phyloP scores from a whole-genome alignment of 2,797 vertebrate species.

The Agapornis canus region DNA sequence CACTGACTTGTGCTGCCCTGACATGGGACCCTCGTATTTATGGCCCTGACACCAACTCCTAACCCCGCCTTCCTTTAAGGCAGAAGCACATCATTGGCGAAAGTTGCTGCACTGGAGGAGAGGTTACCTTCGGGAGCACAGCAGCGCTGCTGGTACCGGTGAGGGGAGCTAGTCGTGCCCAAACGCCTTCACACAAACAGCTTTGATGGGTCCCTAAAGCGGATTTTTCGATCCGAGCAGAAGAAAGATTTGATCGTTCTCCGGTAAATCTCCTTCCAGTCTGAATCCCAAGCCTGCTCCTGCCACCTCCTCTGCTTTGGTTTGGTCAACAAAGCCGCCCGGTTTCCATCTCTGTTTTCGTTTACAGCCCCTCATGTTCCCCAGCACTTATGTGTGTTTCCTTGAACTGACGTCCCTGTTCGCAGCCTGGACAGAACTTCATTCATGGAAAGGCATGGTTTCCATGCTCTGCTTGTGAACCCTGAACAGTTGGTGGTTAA shows the following conservation, averaged over 20 bases:
- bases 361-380: not conserved
- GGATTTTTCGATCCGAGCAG: not conserved
- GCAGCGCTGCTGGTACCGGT: not conserved
- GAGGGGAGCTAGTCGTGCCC: not conserved
- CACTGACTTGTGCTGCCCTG: not conserved
- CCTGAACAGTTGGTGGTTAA: constrained; percentile 12
- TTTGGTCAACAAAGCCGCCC: not conserved
- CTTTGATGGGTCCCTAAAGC: not conserved
- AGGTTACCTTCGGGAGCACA: not conserved
- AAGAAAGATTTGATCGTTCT: not conserved
- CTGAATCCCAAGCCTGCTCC: not conserved
- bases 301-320: not conserved
- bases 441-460: constrained; percentile 61
- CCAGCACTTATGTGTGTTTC: not conserved
- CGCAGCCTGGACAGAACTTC: constrained; percentile 60
- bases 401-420: not conserved
- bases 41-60: constrained; percentile 4
- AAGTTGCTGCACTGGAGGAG: not conserved
- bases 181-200: not conserved
- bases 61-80: constrained; percentile 63
- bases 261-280: not conserved
- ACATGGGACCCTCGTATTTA: constrained; percentile 63
- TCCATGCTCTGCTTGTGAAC: constrained; percentile 67
- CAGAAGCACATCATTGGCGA: constrained; percentile 45
- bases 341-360: not conserved